Evolutionary conservation across 2,797 vertebrate genomes (phyloP), one percentile per base, ranked within the genome.

Genomic region (Bradypus variegatus): DNA sequence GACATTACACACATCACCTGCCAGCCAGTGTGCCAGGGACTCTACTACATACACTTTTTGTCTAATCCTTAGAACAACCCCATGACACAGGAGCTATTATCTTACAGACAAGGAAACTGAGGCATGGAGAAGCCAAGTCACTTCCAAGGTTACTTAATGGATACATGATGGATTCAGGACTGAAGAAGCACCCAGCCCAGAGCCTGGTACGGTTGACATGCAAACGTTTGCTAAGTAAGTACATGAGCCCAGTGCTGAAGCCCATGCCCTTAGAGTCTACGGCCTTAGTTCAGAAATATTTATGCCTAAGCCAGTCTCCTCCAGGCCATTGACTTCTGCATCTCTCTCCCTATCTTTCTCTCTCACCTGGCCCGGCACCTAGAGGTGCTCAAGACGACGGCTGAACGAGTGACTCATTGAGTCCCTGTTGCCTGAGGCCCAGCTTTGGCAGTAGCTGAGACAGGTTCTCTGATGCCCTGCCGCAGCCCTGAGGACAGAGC

Each of bases 31-130:
- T 5, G 15, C 6, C 16, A 41, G 53, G 48, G 62, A 27, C 36
- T 36, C 31, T 38, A 9, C 19, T 19, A 38, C n/a, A 13, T 1
- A 10, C 9, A 36, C 21, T 58, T 50, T 36, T 48, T 79, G 27
- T 19, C 36, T 29, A 6, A 82, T 36, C 72, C 86, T 53, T 31
- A 69, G 80, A 70, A 50, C n/a, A 77, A 14, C 23, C 18, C 65
- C 48, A 4, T 31, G 88, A 79, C 41, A 64, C 5, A 33, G 36
- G 36, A 67, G 64, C 41, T 41, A 60, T 33, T 69, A 0, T 48
- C n/a, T 84, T 36, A 81, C 8, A 36, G 67, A 82, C n/a, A 33
- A 70, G 50, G 29, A 94, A 55, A 84, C 36, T 0, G 33, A 93
- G 84, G 55, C 80, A 45, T 3, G 2, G 12, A 69, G 80, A 53